Base-by-base conservation (phyloP, 1,140 invertebrate genomes). In the Scylla paramamosain region DNA sequence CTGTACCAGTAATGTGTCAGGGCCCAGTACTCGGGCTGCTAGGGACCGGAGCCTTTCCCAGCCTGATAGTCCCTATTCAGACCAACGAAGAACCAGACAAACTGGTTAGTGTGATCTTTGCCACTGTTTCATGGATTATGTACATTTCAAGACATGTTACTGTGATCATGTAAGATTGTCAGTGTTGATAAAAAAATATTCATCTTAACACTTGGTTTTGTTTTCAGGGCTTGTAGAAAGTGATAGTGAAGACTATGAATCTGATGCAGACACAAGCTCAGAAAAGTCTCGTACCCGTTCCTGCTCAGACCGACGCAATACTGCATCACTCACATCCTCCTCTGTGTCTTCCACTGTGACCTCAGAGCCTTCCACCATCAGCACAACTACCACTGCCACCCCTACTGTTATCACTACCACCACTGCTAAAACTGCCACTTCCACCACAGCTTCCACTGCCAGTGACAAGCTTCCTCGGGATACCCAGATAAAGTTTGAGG, bases 221-320 rank as follows among this genome's bases (percentile, higher is more conserved):
- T 93, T 96, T 93, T 95, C 96, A 48, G 94, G 91, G 16, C 31
- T 94, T 16, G 96, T 96, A 67, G 96, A 96, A 28, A 97, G 97
- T 0, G 97, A 97, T 89, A 97, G 96, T 94, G 97, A 97, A 10
- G 97, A 97, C 29, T 96, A 96, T 93, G 96, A 96, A 77, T 96
- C 96, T 94, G 96, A 96, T 52, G 95, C 77, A 12, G 96, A 96
- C 39, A 93, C 95, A 20, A 67, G 95, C 39, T 93, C 92, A 29
- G 95, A 95, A 90, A 95, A 95, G 29, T 95, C 95, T 59, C 86
- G 95, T 86, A 93, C 94, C 14, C 46, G 94, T 28, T 48, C 91
- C 28, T 90, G 93, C 48, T 88, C 91, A 29, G 94, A 95, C 16
- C 67, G 93, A 90, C 88, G 93, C 48, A 91, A 46, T 31, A 82